Base-by-base conservation (phyloP, 1,140 invertebrate species). In the Polypedilum vanderplanki region DNA sequence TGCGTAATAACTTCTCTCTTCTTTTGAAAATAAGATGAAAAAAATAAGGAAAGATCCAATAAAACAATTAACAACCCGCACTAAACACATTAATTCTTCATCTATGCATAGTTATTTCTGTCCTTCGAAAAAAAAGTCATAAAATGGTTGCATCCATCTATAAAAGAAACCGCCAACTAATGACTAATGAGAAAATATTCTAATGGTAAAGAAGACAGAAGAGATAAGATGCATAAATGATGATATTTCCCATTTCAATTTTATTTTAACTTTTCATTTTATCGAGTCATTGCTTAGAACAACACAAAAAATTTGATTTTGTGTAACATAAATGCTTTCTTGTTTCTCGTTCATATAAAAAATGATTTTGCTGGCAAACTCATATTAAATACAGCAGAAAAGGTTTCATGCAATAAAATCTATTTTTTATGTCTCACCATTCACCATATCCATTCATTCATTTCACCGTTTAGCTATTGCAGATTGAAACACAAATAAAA, bases 341-440 rank as follows among this genome's bases (percentile, higher is more conserved):
- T 4, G 9, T 15, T n/a, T 57, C n/a, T 57, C 46, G 46, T 57
- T 57, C 46, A 57, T 57, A 57, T 57, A 57, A 57, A 57, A 57
- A 57, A 57, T 57, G 46, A 57, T 57, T 57, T n/a, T 57, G 46
- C n/a, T 57, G 46, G 46, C 46, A 57, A 57, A 12, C 46, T 12
- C 46, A 57, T 57, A 57, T 57, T 57, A 57, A 57, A 57, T 33
- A 33, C 24, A 33, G 24, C 46, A 57, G 46, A 70, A 70, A 57
- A 70, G 65, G 65, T 70, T 70, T 57, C 24, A 33, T 57, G 65
- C 65, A 70, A 70, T 70, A 70, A 70, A 70, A 70, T 70, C 65
- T 70, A 70, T 70, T 70, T 70, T 70, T 70, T 70, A 70, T 70
- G 17, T 70, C 17, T 70, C 65, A 7, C 9, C 65, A 70, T 70